phyloP scores from a whole-genome alignment of 2,888 invertebrate species.

The Cephus pygmeus region DNA sequence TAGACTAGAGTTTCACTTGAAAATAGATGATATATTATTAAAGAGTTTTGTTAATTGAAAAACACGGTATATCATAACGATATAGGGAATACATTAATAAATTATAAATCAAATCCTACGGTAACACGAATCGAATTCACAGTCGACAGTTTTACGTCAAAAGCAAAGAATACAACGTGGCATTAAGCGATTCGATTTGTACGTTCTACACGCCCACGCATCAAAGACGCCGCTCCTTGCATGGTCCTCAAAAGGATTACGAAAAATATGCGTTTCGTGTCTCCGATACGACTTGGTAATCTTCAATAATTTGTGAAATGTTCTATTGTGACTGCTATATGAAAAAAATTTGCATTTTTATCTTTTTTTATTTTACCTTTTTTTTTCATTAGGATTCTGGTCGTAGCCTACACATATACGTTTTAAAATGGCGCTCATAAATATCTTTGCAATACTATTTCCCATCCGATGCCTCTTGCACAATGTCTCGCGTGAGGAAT shows the following conservation, averaged over 20 bases:
- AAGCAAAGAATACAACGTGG: conserved; percentile 57
- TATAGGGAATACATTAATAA: conserved; percentile 34
- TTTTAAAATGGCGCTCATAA: conserved; percentile 40
- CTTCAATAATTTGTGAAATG: conserved; percentile 18
- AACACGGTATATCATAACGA: background rate
- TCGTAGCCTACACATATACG: background rate
- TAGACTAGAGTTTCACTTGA: background rate
- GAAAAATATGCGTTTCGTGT: conserved; percentile 24
- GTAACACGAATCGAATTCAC: conserved; percentile 35
- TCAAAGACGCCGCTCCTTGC: conserved; percentile 55
- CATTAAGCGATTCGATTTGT: conserved; percentile 62
- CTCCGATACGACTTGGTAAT: conserved; percentile 44
- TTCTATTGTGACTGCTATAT: background rate
- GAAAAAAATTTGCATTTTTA: background rate
- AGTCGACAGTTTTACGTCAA: background rate
- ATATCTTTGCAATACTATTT: conserved; percentile 25
- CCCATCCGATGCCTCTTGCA: conserved; percentile 22
- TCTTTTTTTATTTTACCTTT: background rate
- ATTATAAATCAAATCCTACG: conserved; percentile 59
- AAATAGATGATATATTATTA: background rate
- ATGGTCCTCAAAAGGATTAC: conserved; percentile 46
- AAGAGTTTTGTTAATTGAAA: background rate
- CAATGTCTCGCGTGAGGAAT: conserved; percentile 50
- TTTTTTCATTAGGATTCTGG: background rate
- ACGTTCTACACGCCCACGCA: conserved; percentile 55